These are phyloP conservation scores for Misgurnus anguillicaudatus DNA, from an alignment of 2,113 vertebrate genomes.

Conservation along the genomic window DNA sequence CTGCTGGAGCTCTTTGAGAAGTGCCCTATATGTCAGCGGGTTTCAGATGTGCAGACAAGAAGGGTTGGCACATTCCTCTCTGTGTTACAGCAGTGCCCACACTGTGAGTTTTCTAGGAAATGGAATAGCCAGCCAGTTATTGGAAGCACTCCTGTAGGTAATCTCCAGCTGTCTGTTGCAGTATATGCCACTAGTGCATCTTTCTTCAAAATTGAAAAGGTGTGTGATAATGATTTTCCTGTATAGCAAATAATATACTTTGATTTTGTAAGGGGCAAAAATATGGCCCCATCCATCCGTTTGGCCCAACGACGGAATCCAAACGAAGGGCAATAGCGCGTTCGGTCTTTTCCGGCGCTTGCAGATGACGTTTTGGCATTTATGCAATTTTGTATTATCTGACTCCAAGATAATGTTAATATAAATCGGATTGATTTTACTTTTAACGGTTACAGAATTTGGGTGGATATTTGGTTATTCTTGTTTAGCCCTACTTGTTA, in stretches of 20 bases:
- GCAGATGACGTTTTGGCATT: no score
- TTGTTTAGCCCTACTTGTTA: no score
- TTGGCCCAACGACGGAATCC: no score
- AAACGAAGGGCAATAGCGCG: no score
- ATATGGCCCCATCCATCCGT: no score
- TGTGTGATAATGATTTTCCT: background rate
- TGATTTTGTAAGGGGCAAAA: no score
- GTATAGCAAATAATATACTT: background rate
- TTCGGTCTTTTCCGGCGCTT: no score
- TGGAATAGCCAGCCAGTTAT: slow-evolving; percentile 25
- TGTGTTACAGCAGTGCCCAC: slow-evolving; percentile 14
- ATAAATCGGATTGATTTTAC: no score
- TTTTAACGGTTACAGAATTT: no score
- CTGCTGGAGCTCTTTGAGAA: slow-evolving; percentile 18
- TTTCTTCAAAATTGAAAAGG: background rate
- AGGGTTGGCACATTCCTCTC: background rate
- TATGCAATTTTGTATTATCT: no score
- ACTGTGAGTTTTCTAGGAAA: slow-evolving; percentile 3
- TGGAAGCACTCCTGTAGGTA: background rate
- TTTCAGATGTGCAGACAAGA: background rate
- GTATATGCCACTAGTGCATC: background rate
- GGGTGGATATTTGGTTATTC: no score
- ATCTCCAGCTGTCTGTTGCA: slow-evolving; percentile 4
- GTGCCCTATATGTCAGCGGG: background rate
- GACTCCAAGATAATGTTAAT: no score